Base-by-base conservation (phyloP, 2,888 invertebrate species). In the Teleiodes luculella region DNA sequence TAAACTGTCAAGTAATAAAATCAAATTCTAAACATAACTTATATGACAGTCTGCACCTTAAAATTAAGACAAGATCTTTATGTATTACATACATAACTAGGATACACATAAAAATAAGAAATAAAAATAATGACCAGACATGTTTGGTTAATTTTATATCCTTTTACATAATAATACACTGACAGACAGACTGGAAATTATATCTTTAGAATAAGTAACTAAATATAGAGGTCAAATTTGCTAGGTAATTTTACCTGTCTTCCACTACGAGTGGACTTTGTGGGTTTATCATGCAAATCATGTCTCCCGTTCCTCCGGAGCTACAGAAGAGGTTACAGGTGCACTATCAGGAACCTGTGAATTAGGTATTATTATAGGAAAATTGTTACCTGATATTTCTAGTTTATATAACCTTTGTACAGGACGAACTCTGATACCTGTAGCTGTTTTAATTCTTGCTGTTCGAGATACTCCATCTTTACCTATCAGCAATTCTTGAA, bases 381-480 rank as follows among this genome's bases (percentile, higher is more conserved):
- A 3, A 6, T 18, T 13, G 8, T 45, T 18, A 28, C 14, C 37
- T 39, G 43, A 45, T 11, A 45, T 13, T n/a, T 45, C 24, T 28
- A 45, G 7, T 4, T 28, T 24, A 7, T 45, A 45, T 13, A 45
- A 11, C 3, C 43, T 10, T n/a, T 45, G 43, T 14, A 46, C 31
- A 8, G 46, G 46, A 8, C 46, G 11, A 14, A 14, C 14, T 13
- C 3, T 46, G 3, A 46, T 10, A 13, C 41, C 46, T 46, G 20
- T 30, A 6, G 30, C 14, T 10, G 43, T 45, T 13, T 45, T 45
- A 1, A 57, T 43, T 16, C 28, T 14, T 31, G 57, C 57, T 24
- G 53, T 50, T 41, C 55, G 36, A 2, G 46, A 10, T 10, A 48
- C 36, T 11, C 55, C 55, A 35, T 55, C 57, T 36, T 20, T 53